These are phyloP conservation scores for Pseudochirops corinnae DNA, from an alignment of 2,797 vertebrate genomes.

Conservation along the genomic window DNA sequence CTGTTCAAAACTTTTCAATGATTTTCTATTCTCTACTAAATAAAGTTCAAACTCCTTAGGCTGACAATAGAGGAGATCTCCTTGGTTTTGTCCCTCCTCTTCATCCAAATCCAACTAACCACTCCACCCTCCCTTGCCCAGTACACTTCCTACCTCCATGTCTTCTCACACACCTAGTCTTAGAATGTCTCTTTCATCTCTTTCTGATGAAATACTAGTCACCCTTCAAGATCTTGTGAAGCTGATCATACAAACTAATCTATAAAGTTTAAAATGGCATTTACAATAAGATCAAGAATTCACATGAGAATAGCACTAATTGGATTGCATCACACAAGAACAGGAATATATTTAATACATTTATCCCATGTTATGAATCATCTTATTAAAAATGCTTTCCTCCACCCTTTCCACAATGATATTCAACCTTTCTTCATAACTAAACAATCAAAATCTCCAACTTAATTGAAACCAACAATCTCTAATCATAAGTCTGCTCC, in stretches of 20 bases:
- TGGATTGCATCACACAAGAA: neutral
- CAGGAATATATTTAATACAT: neutral
- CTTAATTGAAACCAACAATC: neutral
- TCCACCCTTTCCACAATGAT: neutral
- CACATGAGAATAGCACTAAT: neutral
- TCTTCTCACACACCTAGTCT: neutral
- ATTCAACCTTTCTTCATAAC: neutral
- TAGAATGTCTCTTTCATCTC: neutral
- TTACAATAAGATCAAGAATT: slow-evolving; percentile 1
- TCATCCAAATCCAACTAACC: neutral
- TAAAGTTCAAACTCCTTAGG: neutral
- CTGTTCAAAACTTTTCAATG: neutral
- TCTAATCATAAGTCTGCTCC: neutral
- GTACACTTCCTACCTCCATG: neutral
- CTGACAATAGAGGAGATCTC: neutral
- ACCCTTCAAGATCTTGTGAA: neutral
- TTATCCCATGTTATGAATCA: neutral
- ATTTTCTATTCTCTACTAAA: neutral
- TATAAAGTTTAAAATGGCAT: neutral
- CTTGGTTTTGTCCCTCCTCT: neutral
- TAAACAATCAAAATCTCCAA: neutral
- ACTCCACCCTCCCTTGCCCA: neutral
- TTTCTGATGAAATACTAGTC: neutral
- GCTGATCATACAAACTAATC: neutral
- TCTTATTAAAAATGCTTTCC: slow-evolving; percentile 11